These are phyloP conservation scores for Polyommatus iphigenia DNA, from an alignment of 2,888 invertebrate genomes.

Conservation along the genomic window DNA sequence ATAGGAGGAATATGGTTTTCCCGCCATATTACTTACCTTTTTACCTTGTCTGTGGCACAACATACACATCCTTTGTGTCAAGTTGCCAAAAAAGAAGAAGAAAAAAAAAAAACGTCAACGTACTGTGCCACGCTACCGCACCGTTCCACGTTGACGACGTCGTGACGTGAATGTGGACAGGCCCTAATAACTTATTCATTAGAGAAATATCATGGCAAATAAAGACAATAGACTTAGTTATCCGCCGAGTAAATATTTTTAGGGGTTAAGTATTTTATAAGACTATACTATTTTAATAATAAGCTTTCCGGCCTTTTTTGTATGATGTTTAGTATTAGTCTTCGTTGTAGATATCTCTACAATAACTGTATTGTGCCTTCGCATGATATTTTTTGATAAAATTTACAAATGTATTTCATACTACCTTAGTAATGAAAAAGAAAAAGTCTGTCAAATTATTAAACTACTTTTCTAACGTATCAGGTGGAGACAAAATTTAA, in stretches of 20 bases:
- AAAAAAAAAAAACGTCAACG: no score
- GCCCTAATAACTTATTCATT: no score
- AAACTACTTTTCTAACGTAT: not conserved
- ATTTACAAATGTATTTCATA: not conserved
- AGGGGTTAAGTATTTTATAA: not conserved
- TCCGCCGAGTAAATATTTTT: no score
- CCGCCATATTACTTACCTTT: no score
- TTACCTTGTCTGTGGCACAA: no score
- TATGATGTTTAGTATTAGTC: not conserved
- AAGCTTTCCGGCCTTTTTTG: not conserved
- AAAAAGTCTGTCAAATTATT: not conserved
- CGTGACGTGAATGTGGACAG: no score
- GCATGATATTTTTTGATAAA: not conserved
- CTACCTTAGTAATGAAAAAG: not conserved
- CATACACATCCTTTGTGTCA: no score
- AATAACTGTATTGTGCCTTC: not conserved
- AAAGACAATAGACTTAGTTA: not conserved
- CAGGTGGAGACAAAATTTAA: not conserved
- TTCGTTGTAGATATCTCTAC: not conserved
- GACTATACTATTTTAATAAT: not conserved
- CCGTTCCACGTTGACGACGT: no score
- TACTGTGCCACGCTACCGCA: no score
- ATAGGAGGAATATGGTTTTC: no score
- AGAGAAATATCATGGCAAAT: not conserved
- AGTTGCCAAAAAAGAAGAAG: no score